Percentiles rank a stretch among this genome's conserved stretches.
Conservation (phyloP, 2,888 invertebrate species). For the Salpingus planirostris region DNA sequence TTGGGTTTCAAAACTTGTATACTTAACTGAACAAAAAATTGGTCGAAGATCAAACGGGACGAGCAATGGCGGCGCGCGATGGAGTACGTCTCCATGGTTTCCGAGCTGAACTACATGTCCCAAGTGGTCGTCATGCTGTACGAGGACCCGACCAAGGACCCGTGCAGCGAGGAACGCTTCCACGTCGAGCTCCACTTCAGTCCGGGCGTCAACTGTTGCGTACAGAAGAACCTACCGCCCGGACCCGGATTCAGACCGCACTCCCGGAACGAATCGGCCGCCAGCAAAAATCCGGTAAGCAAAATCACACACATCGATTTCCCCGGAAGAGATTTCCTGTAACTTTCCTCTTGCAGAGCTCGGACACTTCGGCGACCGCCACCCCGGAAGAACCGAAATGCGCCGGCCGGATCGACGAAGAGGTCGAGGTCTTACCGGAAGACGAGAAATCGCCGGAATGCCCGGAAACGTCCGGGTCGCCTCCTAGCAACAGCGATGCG, state of each 20-base stretch:
- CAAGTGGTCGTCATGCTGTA: constrained; percentile 98
- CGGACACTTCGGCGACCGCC: constrained; percentile 54
- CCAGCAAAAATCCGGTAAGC: constrained; percentile 49
- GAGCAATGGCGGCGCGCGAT: constrained; percentile 98
- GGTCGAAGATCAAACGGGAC: constrained; percentile 59
- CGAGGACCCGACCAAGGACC: constrained; percentile 96
- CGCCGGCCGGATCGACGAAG: constrained; percentile 62
- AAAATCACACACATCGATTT: neutral
- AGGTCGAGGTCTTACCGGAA: constrained; percentile 45
- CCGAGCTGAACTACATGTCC: constrained; percentile 98
- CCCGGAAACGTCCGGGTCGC: constrained; percentile 16
- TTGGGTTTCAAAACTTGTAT: too few relatives aligned
- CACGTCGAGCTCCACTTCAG: constrained; percentile 99
- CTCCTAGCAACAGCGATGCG: constrained; percentile 15
- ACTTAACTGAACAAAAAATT: too few relatives aligned
- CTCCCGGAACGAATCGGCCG: constrained; percentile 73
- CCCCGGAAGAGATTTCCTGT: too few relatives aligned
- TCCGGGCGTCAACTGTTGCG: constrained; percentile 95
- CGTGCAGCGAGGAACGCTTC: constrained; percentile 83
- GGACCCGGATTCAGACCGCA: constrained; percentile 91
- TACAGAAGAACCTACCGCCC: constrained; percentile 86
- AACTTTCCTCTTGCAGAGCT: too few relatives aligned
- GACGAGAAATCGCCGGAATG: constrained; percentile 25
- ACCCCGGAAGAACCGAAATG: constrained; percentile 42
- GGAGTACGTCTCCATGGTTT: constrained; percentile 96